Evolutionary conservation across 2,888 invertebrate genomes (phyloP), one percentile per base, ranked within the genome.

Genomic region (Zele albiditarsus): DNA sequence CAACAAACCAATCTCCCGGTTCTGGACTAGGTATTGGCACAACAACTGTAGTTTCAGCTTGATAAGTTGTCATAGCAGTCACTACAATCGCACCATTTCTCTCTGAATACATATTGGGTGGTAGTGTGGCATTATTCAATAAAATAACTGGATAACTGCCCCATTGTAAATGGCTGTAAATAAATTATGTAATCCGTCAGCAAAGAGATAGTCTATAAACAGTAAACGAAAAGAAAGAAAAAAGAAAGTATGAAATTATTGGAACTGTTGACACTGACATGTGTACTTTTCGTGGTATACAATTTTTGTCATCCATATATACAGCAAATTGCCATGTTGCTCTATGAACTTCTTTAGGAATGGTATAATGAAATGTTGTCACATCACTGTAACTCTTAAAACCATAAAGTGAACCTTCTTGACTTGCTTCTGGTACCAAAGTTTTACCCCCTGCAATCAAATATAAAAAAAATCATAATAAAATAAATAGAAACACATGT

Each of bases 131-230:
- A 84, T 92, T 92, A 79, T 90, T 88, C 20, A 90, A 86, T 58
- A 88, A 88, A 79, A 92, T 89, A 25, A 92, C 88, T 67, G 92
- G 92, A 81, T 91, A 92, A 82, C 92, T 91, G 16, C 91, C 91
- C 87, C 91, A 90, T 79, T 91, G 91, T 20, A 92, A 84, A 79
- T 90, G 90, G 84, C 92, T 92, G 83, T 14, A 86, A 86, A 71
- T 33, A 67, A 68, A 75, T 70, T 25, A n/a, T n/a, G 28, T n/a
- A 12, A 38, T 38, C 2, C 38, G 38, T 4, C 8, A 38, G 38
- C 38, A 12, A 2, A 38, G 12, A 2, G 10, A 38, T 8, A 12
- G 12, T 38, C 12, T 12, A 38, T 1, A 5, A 5, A 31, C 31
- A 31, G 38, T n/a, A 38, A 12, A 12, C 3, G 12, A 12, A 12